Conservation (phyloP, 2,113 vertebrate species). For the Sigmodon hispidus region DNA sequence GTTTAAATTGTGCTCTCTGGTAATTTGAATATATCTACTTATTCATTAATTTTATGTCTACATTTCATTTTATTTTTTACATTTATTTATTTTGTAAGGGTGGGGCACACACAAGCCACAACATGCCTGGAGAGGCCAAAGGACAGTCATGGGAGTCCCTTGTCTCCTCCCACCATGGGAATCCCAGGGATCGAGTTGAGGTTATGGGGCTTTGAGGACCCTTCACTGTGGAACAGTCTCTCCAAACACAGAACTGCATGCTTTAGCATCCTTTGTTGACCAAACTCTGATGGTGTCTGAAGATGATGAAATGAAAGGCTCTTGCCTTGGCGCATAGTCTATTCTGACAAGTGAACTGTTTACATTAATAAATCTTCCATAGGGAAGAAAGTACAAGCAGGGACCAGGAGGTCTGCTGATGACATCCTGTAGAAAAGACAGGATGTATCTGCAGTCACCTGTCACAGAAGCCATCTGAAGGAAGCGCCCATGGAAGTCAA, state of each 20-base stretch:
- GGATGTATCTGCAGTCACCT: background rate
- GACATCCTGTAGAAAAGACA: background rate
- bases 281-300: background rate
- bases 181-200: background rate
- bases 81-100: background rate
- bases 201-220: background rate
- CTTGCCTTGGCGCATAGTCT: background rate
- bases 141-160: background rate
- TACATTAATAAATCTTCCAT: background rate
- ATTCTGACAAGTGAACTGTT: background rate
- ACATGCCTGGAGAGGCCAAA: background rate
- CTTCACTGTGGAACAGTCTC: background rate
- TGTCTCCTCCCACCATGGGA: background rate
- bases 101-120: background rate
- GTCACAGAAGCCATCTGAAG: background rate
- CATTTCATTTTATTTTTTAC: background rate
- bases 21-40: background rate
- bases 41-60: background rate
- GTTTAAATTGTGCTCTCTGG: slow-evolving; percentile 42
- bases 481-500: background rate
- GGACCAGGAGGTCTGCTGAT: background rate
- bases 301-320: background rate
- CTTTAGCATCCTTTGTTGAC: background rate
- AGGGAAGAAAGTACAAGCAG: background rate
- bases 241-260: background rate